A percentile compares a stretch with the other conserved stretches of the same genome.
Evolutionary conservation across 2,888 invertebrate genomes (phyloP).

Genomic region (Nasonia oneida): DNA sequence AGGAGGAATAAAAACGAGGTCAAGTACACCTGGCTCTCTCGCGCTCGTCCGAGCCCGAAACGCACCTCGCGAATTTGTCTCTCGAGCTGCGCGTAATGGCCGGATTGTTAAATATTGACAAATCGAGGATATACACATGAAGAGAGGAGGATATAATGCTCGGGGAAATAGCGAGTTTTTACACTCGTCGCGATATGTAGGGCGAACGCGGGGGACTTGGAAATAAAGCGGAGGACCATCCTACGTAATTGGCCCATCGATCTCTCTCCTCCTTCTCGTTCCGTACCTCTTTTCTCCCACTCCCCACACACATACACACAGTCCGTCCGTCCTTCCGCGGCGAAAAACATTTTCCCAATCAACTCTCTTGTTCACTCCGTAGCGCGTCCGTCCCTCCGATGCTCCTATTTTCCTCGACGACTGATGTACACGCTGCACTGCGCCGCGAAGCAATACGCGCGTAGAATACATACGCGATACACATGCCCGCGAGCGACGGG

Average conservation of each 20-base stretch:
- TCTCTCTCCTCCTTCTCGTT: conserved; percentile 29
- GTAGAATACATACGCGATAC: background rate
- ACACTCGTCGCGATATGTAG: background rate
- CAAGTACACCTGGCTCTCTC: background rate
- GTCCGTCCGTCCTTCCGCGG: background rate
- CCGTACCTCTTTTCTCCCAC: background rate
- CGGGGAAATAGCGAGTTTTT: background rate
- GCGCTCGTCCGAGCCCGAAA: background rate
- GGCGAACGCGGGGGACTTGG: conserved; percentile 25
- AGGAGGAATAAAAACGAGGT: background rate
- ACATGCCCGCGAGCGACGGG: background rate
- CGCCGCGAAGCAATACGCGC: background rate
- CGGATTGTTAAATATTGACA: conserved; percentile 36
- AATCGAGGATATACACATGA: background rate
- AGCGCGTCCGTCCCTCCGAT: background rate
- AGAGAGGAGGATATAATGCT: background rate
- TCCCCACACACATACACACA: no score
- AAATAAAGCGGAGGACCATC: conserved; percentile 58
- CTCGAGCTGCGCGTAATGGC: background rate
- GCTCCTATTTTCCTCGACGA: conserved; percentile 16
- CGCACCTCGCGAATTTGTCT: background rate
- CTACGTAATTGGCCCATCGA: conserved; percentile 59
- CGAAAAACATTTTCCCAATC: conserved; percentile 46
- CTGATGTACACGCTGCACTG: no score
- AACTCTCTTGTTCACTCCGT: conserved; percentile 7